Evolutionary conservation across 2,888 invertebrate species (phyloP).

Genomic region (Agapostemon virescens): DNA sequence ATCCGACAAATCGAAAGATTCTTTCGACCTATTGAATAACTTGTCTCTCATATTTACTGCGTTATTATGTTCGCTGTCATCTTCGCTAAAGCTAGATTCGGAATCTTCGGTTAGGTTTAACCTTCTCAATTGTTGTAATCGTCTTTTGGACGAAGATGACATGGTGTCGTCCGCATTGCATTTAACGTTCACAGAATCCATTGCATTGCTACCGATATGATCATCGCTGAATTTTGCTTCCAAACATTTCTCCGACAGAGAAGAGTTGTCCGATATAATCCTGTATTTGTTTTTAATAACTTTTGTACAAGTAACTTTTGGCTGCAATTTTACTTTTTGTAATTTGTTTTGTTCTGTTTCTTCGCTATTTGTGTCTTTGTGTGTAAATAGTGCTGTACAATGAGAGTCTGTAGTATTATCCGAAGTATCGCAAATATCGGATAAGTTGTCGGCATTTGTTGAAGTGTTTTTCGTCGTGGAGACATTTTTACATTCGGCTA

Average conservation of each 20-base stretch:
- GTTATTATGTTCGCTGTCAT: constrained; percentile 13
- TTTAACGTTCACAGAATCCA: background rate
- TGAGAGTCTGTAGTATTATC: background rate
- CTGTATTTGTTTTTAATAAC: constrained; percentile 62
- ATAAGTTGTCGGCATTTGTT: background rate
- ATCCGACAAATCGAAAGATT: background rate
- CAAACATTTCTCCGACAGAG: background rate
- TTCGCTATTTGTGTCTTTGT: background rate
- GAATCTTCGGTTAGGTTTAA: constrained; percentile 54
- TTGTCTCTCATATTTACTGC: constrained; percentile 31
- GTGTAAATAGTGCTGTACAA: background rate
- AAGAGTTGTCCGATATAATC: constrained; percentile 45
- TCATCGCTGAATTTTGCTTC: background rate
- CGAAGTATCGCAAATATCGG: background rate
- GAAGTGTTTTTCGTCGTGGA: background rate
- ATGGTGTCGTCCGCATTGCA: constrained; percentile 16
- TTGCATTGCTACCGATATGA: background rate
- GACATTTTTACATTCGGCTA: background rate
- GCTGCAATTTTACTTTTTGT: constrained; percentile 30
- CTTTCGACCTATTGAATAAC: constrained; percentile 8
- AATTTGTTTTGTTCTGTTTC: background rate
- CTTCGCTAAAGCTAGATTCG: constrained; percentile 46
- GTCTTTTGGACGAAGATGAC: constrained; percentile 34
- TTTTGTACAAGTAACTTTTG: constrained; percentile 60
- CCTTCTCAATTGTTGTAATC: constrained; percentile 51